Evolutionary conservation across 2,113 vertebrate genomes (phyloP), one percentile per base, ranked within the genome.

Genomic region (Cyprinodon variegatus): DNA sequence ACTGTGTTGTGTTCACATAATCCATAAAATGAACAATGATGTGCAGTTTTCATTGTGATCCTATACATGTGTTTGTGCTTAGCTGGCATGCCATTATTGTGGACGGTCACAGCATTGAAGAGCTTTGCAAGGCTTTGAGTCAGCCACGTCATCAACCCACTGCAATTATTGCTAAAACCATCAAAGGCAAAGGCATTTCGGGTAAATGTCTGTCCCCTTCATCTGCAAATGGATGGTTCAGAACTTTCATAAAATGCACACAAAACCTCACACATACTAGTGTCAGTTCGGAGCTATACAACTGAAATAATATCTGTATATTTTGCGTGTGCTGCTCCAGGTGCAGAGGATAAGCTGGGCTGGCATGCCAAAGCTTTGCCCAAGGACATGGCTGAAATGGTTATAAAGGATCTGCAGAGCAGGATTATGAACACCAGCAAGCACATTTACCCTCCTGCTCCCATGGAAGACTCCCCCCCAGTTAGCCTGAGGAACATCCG

Each of bases 41-140:
- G 0, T 17, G 22, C 67, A 7, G 41, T 5, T 61, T 59, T 29
- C 57, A 38, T 20, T 83, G 57, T 68, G 20, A 53, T 4, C 17
- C 50, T 83, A 20, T 84, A 36, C 68, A 20, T 83, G 41, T 68
- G 20, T 84, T 38, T 86, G 46, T 70, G 36, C 83, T 46, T 87
- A 99, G 97, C 39, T 99, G 97, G 97, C 95, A 97, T 11, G 88
- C 96, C 41, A 93, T 97, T 82, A 94, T 98, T 0, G 96, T 98
- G 61, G 97, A 98, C 13, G 97, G 97, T 22, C 97, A 99, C 94
- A 98, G 97, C 0, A 96, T 99, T 90, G 97, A 99, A 70, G 97
- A 99, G 83, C 93, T 99, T 67, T 99, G 97, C 92, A 98, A 98
- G 90, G 97, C 96, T 81, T 95, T 99, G 39, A 95, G 95, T 82